Percentiles rank a stretch among this genome's conserved stretches.
Conservation (phyloP, 2,113 vertebrate genomes). For the Anhinga anhinga region DNA sequence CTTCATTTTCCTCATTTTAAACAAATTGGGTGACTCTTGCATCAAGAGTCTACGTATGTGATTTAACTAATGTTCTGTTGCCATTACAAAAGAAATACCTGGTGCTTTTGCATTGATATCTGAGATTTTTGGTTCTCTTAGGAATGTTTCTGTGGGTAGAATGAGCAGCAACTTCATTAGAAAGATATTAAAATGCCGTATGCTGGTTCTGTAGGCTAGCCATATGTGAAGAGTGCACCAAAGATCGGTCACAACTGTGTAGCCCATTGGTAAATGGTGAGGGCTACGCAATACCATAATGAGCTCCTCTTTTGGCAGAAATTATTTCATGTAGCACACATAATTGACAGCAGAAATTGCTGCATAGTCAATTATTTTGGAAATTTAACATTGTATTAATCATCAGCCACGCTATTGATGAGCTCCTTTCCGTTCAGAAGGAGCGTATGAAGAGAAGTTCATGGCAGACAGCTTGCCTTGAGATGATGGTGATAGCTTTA, state of each 20-base stretch:
- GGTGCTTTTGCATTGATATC: too few species aligned
- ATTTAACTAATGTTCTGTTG: background rate
- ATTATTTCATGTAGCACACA: background rate
- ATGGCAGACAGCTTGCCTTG: background rate
- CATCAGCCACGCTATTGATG: background rate
- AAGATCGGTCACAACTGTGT: background rate
- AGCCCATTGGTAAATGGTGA: background rate
- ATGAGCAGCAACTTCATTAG: background rate
- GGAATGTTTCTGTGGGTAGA: background rate
- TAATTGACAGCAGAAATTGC: background rate
- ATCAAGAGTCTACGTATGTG: fast-evolving
- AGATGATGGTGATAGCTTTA: too few species aligned
- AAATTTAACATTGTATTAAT: background rate
- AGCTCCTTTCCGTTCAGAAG: background rate
- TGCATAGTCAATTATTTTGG: background rate
- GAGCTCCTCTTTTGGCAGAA: background rate
- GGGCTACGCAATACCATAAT: fast-evolving
- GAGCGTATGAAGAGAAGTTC: fast-evolving
- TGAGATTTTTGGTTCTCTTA: background rate
- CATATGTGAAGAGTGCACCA: background rate
- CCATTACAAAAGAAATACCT: background rate
- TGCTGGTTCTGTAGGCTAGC: background rate
- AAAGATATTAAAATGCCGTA: background rate
- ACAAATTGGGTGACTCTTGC: background rate
- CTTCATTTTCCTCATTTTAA: background rate